Percentiles rank a stretch among this genome's conserved stretches.
phyloP scores from a whole-genome alignment of 2,888 invertebrate genomes.

The Atethmia centrago region DNA sequence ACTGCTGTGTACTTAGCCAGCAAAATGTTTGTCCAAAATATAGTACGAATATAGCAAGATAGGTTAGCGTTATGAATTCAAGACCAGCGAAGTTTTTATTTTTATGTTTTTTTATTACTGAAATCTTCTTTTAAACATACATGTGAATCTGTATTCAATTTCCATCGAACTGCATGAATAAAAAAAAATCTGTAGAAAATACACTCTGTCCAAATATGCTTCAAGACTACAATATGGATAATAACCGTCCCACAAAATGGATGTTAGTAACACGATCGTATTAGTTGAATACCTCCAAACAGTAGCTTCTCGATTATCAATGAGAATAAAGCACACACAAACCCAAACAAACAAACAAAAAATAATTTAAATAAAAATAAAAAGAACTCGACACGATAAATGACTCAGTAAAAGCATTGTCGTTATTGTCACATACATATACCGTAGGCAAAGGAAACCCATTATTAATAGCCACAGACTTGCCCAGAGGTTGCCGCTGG shows the following conservation, averaged over 20 bases:
- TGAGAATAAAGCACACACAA: not conserved
- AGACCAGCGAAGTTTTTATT: too few relatives aligned
- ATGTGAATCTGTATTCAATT: not conserved
- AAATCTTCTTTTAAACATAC: too few relatives aligned
- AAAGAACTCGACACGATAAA: slow-evolving; percentile 77
- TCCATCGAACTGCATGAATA: not conserved
- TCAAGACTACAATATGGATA: not conserved
- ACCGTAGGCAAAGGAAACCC: slow-evolving; percentile 82
- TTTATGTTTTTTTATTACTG: too few relatives aligned
- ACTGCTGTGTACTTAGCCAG: too few relatives aligned
- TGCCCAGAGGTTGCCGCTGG: slow-evolving; percentile 77
- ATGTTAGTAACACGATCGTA: not conserved
- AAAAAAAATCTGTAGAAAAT: not conserved
- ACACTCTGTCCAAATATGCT: not conserved
- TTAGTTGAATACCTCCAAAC: not conserved
- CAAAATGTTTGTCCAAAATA: too few relatives aligned
- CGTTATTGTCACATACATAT: slow-evolving; percentile 88
- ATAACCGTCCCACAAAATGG: not conserved
- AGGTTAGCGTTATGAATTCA: not conserved
- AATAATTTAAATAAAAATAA: slow-evolving; percentile 74
- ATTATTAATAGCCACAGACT: slow-evolving; percentile 85
- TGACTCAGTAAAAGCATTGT: slow-evolving; percentile 83
- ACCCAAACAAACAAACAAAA: slow-evolving; percentile 30
- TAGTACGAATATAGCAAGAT: not conserved
- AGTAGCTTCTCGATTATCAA: not conserved